Percentiles rank a stretch among this genome's conserved stretches.
These are phyloP conservation scores for Oxygymnocypris stewartii DNA, from an alignment of 2,113 vertebrate genomes.

Conservation along the genomic window DNA sequence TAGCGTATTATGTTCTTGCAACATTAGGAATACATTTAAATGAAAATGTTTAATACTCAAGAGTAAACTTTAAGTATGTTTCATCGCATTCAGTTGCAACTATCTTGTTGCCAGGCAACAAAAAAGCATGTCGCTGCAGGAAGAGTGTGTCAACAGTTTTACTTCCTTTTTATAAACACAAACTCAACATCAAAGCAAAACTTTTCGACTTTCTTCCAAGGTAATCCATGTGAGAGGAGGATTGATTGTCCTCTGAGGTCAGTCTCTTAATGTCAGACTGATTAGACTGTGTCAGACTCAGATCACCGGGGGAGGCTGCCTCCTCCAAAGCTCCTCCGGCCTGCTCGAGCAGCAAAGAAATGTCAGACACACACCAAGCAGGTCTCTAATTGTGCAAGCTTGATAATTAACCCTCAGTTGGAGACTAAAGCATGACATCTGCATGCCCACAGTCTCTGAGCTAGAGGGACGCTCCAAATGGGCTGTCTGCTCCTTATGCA, in stretches of 20 bases:
- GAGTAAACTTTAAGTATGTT: constrained; percentile 23
- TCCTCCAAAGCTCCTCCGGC: constrained; percentile 19
- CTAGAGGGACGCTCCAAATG: background rate
- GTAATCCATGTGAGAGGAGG: background rate
- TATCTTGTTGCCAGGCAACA: constrained; percentile 59
- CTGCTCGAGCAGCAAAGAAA: constrained; percentile 40
- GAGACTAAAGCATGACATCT: constrained; percentile 41
- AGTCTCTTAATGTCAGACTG: constrained; percentile 34
- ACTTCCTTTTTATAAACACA: background rate
- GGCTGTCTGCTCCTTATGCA: background rate
- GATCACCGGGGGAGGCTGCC: constrained; percentile 39
- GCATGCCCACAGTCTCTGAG: constrained; percentile 29
- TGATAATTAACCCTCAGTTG: constrained; percentile 42
- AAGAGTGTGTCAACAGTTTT: constrained; percentile 42
- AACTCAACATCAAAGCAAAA: background rate
- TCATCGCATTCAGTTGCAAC: constrained; percentile 43
- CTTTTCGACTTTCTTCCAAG: constrained; percentile 1
- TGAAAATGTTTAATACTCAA: background rate
- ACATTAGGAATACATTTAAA: background rate
- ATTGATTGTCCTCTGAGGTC: constrained; percentile 33
- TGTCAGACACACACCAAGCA: constrained; percentile 46
- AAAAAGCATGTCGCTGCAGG: constrained; percentile 44
- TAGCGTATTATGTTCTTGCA: background rate
- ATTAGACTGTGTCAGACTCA: constrained; percentile 41
- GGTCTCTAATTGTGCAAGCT: constrained; percentile 42